Evolutionary conservation across 2,113 vertebrate genomes (phyloP).

Genomic region (Regulus satrapa): DNA sequence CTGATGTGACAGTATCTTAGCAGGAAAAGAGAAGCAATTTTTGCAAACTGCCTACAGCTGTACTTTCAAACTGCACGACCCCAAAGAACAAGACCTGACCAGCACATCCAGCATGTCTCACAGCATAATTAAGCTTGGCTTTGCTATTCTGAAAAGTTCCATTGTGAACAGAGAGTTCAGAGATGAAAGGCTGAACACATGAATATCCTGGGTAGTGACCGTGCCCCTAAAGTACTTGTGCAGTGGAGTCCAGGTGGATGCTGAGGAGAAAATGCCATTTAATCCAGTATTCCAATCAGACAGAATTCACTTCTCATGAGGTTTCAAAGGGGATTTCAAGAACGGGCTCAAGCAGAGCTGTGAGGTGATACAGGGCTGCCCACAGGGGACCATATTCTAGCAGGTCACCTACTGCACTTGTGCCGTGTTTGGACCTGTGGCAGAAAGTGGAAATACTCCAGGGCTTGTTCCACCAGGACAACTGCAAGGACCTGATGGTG

Average conservation of each 20-base stretch:
- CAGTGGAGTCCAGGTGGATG: neutral
- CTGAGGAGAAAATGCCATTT: neutral
- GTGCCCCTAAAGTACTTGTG: neutral
- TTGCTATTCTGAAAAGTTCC: constrained; percentile 21
- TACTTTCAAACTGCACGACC: neutral
- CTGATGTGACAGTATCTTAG: constrained; percentile 22
- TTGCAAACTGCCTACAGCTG: neutral
- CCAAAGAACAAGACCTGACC: constrained; percentile 44
- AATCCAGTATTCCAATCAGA: neutral
- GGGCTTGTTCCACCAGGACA: neutral
- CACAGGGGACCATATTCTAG: neutral
- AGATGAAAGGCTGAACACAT: constrained; percentile 6
- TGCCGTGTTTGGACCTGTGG: neutral
- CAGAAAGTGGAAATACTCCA: neutral
- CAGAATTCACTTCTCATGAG: neutral
- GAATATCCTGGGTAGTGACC: neutral
- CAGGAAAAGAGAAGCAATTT: neutral
- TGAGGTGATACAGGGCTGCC: neutral
- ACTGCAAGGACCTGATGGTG: neutral
- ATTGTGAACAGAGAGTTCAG: constrained; percentile 22
- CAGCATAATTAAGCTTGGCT: constrained; percentile 2
- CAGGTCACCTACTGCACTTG: neutral
- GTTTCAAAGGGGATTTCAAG: neutral
- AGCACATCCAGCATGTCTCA: neutral
- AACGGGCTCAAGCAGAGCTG: neutral